Evolutionary conservation across 2,888 invertebrate species (phyloP).

Genomic region (Trichopoda pennipes): DNA sequence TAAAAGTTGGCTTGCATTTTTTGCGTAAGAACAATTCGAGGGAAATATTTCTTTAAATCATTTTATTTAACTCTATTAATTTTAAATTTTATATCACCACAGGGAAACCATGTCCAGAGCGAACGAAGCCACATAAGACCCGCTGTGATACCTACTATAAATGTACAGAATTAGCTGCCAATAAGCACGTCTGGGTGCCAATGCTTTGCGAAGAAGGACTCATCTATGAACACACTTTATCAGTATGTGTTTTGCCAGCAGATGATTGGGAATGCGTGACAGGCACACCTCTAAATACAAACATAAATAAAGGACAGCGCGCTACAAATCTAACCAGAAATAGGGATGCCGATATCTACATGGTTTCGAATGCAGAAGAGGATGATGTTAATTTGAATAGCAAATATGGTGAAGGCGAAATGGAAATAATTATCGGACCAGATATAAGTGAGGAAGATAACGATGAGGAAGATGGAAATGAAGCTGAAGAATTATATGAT

Average conservation of each 20-base stretch:
- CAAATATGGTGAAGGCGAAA: slow-evolving; percentile 70
- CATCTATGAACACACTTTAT: slow-evolving; percentile 78
- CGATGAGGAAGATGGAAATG: slow-evolving; percentile 62
- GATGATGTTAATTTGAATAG: slow-evolving; percentile 46
- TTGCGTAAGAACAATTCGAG: too few species aligned
- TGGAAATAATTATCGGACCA: slow-evolving; percentile 72
- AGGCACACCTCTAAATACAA: slow-evolving; percentile 47
- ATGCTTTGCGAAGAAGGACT: slow-evolving; percentile 78
- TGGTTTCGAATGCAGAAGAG: slow-evolving; percentile 72
- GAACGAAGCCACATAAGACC: slow-evolving; percentile 77
- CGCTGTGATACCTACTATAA: slow-evolving; percentile 80
- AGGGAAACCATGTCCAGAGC: slow-evolving; percentile 80
- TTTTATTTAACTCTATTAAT: not conserved
- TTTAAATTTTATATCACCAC: not conserved
- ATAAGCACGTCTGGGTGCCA: slow-evolving; percentile 79
- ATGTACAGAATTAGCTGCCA: slow-evolving; percentile 76
- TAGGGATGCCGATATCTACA: slow-evolving; percentile 71
- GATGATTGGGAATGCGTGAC: slow-evolving; percentile 80
- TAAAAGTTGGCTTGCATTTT: too few species aligned
- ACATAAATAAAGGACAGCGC: not conserved
- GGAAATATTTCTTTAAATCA: too few species aligned
- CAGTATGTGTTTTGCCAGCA: slow-evolving; percentile 79
- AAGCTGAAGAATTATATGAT: slow-evolving; percentile 64
- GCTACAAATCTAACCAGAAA: not conserved
- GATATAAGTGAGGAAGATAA: slow-evolving; percentile 73